phyloP scores from a whole-genome alignment of 2,113 vertebrate species.

The Notarius quadriscutis region DNA sequence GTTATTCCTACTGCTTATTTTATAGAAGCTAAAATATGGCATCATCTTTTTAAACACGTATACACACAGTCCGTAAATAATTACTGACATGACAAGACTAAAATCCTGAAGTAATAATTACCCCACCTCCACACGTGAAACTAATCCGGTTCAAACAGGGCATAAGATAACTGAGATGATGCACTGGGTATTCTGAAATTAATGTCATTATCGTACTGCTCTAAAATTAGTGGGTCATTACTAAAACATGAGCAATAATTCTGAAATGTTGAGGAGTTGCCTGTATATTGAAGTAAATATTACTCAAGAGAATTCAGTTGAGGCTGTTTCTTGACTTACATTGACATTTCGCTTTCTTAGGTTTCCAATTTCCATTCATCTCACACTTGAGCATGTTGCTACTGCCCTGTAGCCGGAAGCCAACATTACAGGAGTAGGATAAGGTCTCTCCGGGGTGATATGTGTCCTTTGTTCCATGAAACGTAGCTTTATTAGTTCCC shows the following conservation, averaged over 20 bases:
- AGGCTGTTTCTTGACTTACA: constrained; percentile 9
- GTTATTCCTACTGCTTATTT: no score
- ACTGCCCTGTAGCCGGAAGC: not conserved
- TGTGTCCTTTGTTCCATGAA: not conserved
- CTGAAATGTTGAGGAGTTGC: not conserved
- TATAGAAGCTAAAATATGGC: no score
- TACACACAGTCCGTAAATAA: not conserved
- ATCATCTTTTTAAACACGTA: not conserved
- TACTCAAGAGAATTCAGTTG: not conserved
- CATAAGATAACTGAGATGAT: not conserved
- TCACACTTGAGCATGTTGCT: not conserved
- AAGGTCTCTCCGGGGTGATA: constrained; percentile 19
- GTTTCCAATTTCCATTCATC: not conserved
- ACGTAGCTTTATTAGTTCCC: not conserved
- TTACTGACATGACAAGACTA: not conserved
- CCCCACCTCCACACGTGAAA: not conserved
- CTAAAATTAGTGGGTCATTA: not conserved
- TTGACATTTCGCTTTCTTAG: not conserved
- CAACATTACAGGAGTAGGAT: constrained; percentile 1
- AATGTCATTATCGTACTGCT: not conserved
- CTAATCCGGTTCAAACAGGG: not conserved
- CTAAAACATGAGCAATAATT: not conserved
- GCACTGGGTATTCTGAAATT: no score
- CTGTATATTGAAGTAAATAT: not conserved
- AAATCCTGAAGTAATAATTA: not conserved